Percentiles rank a stretch among this genome's conserved stretches.
phyloP scores from a whole-genome alignment of 2,797 vertebrate genomes.

The Coregonus sp. region DNA sequence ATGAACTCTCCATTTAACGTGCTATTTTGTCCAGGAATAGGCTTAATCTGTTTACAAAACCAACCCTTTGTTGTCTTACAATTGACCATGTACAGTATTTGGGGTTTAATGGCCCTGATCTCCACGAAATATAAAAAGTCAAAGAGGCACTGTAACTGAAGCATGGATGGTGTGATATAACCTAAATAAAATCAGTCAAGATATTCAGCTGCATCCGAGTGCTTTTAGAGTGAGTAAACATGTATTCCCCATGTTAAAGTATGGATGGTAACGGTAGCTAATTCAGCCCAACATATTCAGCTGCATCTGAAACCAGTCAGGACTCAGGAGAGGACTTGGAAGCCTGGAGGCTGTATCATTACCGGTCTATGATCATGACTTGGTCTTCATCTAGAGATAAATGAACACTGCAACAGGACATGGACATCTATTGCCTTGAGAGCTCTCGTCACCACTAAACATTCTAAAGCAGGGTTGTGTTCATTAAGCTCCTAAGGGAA shows the following conservation, averaged over 20 bases:
- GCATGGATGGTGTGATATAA: not conserved
- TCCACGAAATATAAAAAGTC: not conserved
- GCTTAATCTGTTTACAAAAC: too few species aligned
- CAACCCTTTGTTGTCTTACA: too few species aligned
- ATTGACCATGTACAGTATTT: too few species aligned
- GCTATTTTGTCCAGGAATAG: too few species aligned
- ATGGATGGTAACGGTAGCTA: too few species aligned
- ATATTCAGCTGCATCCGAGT: not conserved
- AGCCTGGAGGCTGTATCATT: not conserved
- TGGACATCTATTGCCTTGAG: not conserved
- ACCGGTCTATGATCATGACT: not conserved
- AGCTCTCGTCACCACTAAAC: not conserved
- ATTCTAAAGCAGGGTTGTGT: not conserved
- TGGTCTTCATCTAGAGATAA: not conserved
- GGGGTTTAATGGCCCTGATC: not conserved
- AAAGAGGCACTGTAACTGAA: not conserved
- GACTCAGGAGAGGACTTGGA: not conserved
- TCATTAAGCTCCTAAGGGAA: not conserved
- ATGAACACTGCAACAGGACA: not conserved
- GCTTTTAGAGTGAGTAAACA: too few species aligned
- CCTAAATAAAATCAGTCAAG: not conserved
- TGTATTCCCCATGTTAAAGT: too few species aligned
- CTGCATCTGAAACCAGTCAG: not conserved
- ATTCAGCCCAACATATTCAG: not conserved
- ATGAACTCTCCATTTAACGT: too few species aligned